Evolutionary conservation across 1,140 invertebrate genomes (phyloP), one percentile per base, ranked within the genome.

Genomic region (Penaeus japonicus): DNA sequence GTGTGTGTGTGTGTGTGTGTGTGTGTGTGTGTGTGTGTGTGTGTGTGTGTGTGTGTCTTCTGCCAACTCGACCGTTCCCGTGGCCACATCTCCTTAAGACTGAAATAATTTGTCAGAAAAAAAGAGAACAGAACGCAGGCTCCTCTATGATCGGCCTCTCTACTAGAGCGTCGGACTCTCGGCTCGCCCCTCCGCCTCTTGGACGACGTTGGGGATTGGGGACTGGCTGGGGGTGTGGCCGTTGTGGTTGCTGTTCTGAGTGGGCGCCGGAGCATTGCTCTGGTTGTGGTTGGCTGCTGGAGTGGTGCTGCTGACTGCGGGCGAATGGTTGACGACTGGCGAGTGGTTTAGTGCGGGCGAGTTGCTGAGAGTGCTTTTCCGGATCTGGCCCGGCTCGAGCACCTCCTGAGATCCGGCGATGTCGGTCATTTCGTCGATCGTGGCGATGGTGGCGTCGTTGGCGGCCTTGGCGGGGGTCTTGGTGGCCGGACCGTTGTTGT

Each of bases 371-470:
- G 35, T 32, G 70, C 24, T 2, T 17, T 73, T 24, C 4, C 27
- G 70, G 27, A 30, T 73, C 47, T 85, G 83, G 83, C 77, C 70
- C 0, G 81, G 47, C 39, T 87, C 85, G 17, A 87, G 24, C 27
- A 87, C 85, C 35, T 82, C 85, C 20, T 87, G 85, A 1, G 90
- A 86, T 87, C 79, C 92, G 0, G 92, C 91, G 79, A 92, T 92
- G 88, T 92, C 92, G 15, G 91, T 92, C 86, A 93, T 92, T 77
- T 92, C 92, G 84, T 93, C 92, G 73, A 93, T 92, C 53, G 92
- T 92, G n/a, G 92, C 92, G 53, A 93, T 92, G 7, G 85, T 85
- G 59, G 88, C 90, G 57, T 89, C 89, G 81, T 90, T 86, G 75
- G 90, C 77, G 75, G 85, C 77, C 39, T 89, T 90, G 70, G 91